phyloP scores from a whole-genome alignment of 2,888 invertebrate genomes.

The Andrena marginata region DNA sequence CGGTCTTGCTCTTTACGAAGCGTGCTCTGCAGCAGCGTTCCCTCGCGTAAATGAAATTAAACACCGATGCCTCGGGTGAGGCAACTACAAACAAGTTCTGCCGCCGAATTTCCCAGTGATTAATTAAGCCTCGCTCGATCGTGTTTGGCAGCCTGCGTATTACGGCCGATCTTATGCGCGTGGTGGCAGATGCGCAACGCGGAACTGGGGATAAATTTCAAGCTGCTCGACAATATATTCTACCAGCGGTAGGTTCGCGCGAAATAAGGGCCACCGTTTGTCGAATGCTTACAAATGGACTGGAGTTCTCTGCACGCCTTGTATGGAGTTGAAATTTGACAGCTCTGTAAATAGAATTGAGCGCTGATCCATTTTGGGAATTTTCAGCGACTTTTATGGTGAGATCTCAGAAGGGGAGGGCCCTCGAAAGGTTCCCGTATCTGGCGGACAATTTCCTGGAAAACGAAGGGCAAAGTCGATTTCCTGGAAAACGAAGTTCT shows the following conservation, averaged over 20 bases:
- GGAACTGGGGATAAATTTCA: constrained; percentile 26
- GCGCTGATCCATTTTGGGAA: neutral
- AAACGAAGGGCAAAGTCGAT: constrained; percentile 4
- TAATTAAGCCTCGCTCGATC: constrained; percentile 54
- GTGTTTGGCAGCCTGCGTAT: constrained; percentile 29
- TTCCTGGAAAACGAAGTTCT: neutral
- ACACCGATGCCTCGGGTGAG: constrained; percentile 4
- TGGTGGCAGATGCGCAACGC: constrained; percentile 32
- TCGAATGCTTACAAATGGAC: constrained; percentile 7
- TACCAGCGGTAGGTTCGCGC: neutral
- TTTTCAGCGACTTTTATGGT: neutral
- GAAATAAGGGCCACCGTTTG: neutral
- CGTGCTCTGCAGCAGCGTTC: neutral
- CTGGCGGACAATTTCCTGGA: neutral
- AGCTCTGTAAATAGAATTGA: neutral
- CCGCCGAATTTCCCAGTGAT: constrained; percentile 38
- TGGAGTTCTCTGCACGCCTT: neutral
- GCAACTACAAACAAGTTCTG: constrained; percentile 33
- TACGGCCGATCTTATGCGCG: constrained; percentile 18
- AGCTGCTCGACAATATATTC: neutral
- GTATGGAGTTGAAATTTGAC: neutral
- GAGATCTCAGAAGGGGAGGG: neutral
- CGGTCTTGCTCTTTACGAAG: neutral
- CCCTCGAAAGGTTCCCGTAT: neutral
- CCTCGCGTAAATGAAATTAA: constrained; percentile 29